Evolutionary conservation across 2,797 vertebrate species (phyloP).

Genomic region (Peromyscus eremicus): DNA sequence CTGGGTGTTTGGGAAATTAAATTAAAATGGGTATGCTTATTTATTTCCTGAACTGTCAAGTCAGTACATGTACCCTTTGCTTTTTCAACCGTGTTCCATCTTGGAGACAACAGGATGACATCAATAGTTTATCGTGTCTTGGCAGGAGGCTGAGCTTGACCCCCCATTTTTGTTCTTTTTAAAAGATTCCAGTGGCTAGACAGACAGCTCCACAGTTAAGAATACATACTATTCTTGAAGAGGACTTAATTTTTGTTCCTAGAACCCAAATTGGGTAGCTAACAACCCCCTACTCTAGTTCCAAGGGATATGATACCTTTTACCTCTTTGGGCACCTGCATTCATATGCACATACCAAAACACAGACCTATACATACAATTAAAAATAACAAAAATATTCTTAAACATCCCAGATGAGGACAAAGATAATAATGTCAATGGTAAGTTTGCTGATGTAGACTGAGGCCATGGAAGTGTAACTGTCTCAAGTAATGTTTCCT

Average conservation of each 20-base stretch:
- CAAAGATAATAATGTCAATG: neutral
- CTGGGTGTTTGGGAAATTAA: slow-evolving; percentile 58
- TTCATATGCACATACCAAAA: neutral
- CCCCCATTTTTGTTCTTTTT: neutral
- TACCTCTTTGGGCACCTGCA: neutral
- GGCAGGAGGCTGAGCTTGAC: slow-evolving; percentile 29
- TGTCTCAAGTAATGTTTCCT: slow-evolving; percentile 13
- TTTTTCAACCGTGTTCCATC: neutral
- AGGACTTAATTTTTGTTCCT: neutral
- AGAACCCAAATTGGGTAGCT: neutral
- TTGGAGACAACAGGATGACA: slow-evolving; percentile 36
- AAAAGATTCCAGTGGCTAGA: neutral
- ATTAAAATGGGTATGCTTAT: slow-evolving; percentile 50
- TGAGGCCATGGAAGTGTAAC: neutral
- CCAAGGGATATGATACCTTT: neutral
- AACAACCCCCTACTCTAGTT: neutral
- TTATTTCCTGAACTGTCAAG: slow-evolving; percentile 58
- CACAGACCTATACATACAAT: neutral
- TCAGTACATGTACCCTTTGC: neutral
- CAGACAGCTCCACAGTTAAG: neutral
- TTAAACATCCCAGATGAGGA: neutral
- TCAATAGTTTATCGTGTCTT: neutral
- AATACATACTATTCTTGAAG: neutral
- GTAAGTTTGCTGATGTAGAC: slow-evolving; percentile 9
- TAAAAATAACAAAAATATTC: neutral